A percentile compares a stretch with the other conserved stretches of the same genome.
phyloP scores from a whole-genome alignment of 2,797 vertebrate genomes.

The Gymnoscopelus microlampas region DNA sequence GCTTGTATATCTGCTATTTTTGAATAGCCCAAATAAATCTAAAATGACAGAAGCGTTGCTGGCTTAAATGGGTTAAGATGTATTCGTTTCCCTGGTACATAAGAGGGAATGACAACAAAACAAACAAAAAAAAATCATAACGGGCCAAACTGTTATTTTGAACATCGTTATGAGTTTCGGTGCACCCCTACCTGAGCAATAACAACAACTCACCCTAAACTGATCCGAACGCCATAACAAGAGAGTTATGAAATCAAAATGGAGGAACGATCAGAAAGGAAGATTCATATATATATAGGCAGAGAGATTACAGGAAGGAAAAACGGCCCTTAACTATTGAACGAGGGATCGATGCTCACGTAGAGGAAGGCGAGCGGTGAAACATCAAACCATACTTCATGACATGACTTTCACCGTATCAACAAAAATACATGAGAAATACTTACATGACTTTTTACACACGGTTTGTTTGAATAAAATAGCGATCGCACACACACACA shows the following conservation, averaged over 20 bases:
- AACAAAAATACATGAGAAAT: slow-evolving; percentile 49
- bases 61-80: too few species aligned
- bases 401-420: slow-evolving; percentile 45
- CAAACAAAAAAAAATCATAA: too few species aligned
- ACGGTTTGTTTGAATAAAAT: slow-evolving; percentile 56
- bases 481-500: slow-evolving; percentile 58
- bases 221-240: not conserved
- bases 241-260: slow-evolving; percentile 2
- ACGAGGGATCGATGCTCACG: slow-evolving; percentile 20
- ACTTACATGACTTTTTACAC: slow-evolving; percentile 55
- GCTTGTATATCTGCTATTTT: too few species aligned
- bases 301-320: slow-evolving; percentile 12
- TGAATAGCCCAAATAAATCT: too few species aligned
- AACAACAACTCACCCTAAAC: slow-evolving; percentile 18
- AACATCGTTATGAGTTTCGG: too few species aligned
- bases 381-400: slow-evolving; percentile 35
- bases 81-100: too few species aligned
- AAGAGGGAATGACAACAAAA: too few species aligned
- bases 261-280: slow-evolving; percentile 21
- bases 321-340: slow-evolving; percentile 18
- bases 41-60: too few species aligned
- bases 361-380: slow-evolving; percentile 47
- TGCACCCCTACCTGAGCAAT: not conserved
- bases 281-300: slow-evolving; percentile 27
- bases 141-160: too few species aligned